Percentiles rank a stretch among this genome's conserved stretches.
These are phyloP conservation scores for Torymus aiolomorphi DNA, from an alignment of 2,888 invertebrate species.

Conservation along the genomic window DNA sequence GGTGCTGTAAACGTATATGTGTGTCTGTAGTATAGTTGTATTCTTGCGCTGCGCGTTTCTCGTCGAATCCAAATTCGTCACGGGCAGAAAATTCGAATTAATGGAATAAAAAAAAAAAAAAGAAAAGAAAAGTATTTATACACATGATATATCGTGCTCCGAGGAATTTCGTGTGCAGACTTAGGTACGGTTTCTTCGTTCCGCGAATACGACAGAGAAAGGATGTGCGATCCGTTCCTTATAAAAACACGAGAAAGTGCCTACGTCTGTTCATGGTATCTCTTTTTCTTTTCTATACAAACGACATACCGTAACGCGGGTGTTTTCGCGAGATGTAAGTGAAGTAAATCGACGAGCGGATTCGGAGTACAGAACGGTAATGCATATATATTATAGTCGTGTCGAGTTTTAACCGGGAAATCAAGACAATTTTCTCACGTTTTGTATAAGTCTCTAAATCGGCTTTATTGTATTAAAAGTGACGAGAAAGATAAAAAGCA, in stretches of 20 bases:
- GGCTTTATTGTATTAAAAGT: neutral
- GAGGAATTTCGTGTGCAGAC: constrained; percentile 43
- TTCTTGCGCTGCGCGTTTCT: constrained; percentile 60
- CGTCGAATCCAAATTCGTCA: constrained; percentile 60
- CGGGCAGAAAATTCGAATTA: constrained; percentile 17
- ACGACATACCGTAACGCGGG: no score
- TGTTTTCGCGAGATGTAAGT: no score
- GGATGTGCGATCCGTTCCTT: neutral
- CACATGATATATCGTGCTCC: neutral
- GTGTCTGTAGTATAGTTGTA: no score
- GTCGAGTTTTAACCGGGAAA: no score
- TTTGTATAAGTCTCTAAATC: constrained; percentile 3
- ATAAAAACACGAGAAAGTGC: constrained; percentile 32
- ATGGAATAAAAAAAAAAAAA: no score
- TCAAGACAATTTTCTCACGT: constrained; percentile 16
- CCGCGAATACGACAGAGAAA: neutral
- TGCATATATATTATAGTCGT: no score
- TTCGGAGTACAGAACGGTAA: no score
- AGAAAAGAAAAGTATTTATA: no score
- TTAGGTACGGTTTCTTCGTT: constrained; percentile 25
- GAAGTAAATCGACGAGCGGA: neutral
- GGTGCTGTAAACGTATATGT: no score
- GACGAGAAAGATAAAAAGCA: neutral
- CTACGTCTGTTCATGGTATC: constrained; percentile 33
- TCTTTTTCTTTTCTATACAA: neutral